A percentile compares a stretch with the other conserved stretches of the same genome.
Conservation (phyloP, 2,888 invertebrate genomes). For the Atethmia centrago region DNA sequence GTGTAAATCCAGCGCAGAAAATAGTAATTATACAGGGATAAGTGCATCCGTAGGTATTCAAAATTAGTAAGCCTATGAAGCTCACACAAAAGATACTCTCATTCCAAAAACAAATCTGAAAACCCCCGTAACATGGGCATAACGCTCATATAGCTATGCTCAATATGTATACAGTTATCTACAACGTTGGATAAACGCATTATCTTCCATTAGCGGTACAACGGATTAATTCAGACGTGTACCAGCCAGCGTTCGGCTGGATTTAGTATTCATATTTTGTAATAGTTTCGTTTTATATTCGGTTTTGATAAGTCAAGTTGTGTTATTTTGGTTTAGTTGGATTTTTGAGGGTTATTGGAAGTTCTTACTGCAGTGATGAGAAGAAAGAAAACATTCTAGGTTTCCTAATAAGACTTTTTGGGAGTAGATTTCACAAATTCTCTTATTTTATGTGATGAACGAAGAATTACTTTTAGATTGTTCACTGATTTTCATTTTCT, state of each 20-base stretch:
- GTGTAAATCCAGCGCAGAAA: too few relatives aligned
- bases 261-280: conserved; percentile 51
- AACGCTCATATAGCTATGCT: conserved; percentile 1
- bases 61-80: background rate
- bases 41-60: background rate
- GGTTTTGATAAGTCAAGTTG: conserved; percentile 32
- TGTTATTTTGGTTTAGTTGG: background rate
- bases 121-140: background rate
- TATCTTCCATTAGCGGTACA: conserved; percentile 69
- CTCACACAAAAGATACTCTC: background rate
- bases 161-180: conserved; percentile 17
- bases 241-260: conserved; percentile 59
- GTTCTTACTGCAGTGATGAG: background rate
- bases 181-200: conserved; percentile 32
- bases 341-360: background rate
- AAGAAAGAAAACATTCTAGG: background rate
- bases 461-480: background rate
- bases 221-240: conserved; percentile 81
- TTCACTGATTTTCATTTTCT: background rate
- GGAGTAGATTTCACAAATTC: background rate
- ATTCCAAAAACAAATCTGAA: background rate
- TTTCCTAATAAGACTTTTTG: background rate
- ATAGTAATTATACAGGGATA: background rate
- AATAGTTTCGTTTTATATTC: conserved; percentile 34
- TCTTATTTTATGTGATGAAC: background rate